Base-by-base conservation (phyloP, 2,113 vertebrate species). In the Calyptommatus sinebrachiatus region DNA sequence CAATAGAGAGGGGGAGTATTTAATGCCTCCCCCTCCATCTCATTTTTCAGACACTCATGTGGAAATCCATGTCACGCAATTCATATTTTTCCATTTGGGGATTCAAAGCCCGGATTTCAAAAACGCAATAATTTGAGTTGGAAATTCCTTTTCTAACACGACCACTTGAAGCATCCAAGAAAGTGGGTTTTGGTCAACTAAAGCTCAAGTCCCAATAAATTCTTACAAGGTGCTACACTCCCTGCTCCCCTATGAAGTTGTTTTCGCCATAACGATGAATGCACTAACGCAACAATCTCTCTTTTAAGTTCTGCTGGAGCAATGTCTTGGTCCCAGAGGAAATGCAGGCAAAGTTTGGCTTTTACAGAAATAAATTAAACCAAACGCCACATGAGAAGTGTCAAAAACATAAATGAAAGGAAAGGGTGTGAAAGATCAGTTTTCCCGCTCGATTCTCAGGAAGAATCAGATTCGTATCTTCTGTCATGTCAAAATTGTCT, bases 61-160 rank as follows among this genome's bases (percentile, higher is more conserved):
- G 68, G 68, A 71, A 79, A 71, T 71, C 53, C 57, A 9, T 80
- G 71, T 80, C 79, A 74, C 26, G 63, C 71, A 80, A 80, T 20
- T 71, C 79, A 29, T 72, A 68, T 68, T 61, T 60, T 45, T 57
- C 71, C 26, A 16, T 60, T 68, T 80, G 57, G 29, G 62, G 29
- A 67, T 60, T 57, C 79, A 35, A 46, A 74, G 31, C 24, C 53
- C 60, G 63, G 63, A n/a, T 60, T 45, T 67, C 71, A 71, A 57
- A 41, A 74, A 81, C 45, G 79, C 60, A 71, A 68, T 74, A 73
- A 68, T 81, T 81, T 28, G 50, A 6, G 28, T 61, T 60, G 57
- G 41, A 24, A 81, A 41, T 45, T n/a, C 71, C 41, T 61, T 26
- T 60, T 53, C 71, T 73, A 53, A 57, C 24, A 24, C 11, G 46